Conservation (phyloP, 2,888 invertebrate genomes). For the Trachelus troglodyta region DNA sequence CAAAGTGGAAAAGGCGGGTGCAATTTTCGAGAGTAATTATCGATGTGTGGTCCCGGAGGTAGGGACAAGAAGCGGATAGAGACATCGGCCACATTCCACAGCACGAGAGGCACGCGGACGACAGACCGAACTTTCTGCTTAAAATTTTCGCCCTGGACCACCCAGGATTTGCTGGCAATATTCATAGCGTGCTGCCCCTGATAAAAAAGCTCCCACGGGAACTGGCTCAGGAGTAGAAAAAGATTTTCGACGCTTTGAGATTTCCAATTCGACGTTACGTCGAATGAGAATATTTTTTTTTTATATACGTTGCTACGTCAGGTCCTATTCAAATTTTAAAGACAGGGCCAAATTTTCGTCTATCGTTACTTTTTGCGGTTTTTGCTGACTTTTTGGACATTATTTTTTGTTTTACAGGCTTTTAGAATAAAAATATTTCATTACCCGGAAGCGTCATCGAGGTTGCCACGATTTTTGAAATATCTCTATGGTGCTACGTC, state of each 20-base stretch:
- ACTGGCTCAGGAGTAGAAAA: slow-evolving; percentile 8
- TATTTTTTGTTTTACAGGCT: background rate
- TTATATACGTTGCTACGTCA: background rate
- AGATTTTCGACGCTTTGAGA: slow-evolving; percentile 25
- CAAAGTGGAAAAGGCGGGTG: slow-evolving; percentile 59
- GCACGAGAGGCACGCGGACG: slow-evolving; percentile 48
- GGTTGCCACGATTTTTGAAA: slow-evolving; percentile 35
- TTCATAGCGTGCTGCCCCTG: slow-evolving; percentile 38
- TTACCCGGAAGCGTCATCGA: slow-evolving; percentile 40
- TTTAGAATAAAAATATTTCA: background rate
- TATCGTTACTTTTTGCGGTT: background rate
- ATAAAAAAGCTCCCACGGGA: slow-evolving; percentile 17
- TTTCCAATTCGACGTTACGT: slow-evolving; percentile 15
- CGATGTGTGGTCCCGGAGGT: slow-evolving; percentile 63
- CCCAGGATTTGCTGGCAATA: slow-evolving; percentile 51
- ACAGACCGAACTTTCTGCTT: slow-evolving; percentile 45
- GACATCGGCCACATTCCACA: slow-evolving; percentile 65
- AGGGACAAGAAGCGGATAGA: slow-evolving; percentile 64
- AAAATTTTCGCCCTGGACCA: slow-evolving; percentile 59
- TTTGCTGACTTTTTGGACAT: background rate
- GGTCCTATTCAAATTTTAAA: background rate
- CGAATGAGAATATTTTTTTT: background rate
- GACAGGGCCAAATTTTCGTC: background rate
- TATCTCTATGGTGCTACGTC: slow-evolving; percentile 31
- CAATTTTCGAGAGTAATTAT: slow-evolving; percentile 63